phyloP scores from a whole-genome alignment of 2,113 vertebrate genomes.

The Trematocara macrostoma region DNA sequence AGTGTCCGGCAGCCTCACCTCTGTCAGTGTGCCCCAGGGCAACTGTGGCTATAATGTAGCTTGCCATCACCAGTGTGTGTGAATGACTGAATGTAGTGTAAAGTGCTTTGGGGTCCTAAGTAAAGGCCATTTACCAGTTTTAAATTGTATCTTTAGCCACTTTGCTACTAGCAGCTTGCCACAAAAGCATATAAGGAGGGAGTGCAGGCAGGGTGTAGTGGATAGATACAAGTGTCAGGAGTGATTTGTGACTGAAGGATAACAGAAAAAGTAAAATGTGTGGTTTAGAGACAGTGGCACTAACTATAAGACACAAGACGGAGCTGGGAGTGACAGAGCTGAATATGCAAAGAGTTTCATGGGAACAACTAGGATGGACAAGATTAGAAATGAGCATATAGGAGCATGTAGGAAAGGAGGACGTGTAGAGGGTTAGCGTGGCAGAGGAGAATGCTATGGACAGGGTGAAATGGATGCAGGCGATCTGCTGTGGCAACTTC shows the following conservation, averaged over 20 bases:
- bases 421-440: background rate
- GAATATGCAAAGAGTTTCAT: background rate
- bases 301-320: background rate
- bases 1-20: accelerated
- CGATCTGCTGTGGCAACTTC: background rate
- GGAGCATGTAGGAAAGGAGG: background rate
- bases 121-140: background rate
- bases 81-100: too few relatives aligned
- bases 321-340: background rate
- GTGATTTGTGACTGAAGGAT: background rate
- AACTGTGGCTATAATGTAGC: background rate
- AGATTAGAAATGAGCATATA: background rate
- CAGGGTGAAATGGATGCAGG: background rate
- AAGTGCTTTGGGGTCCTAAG: background rate
- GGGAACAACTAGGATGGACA: background rate
- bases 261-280: background rate
- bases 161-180: background rate
- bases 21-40: background rate
- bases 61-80: too few relatives aligned
- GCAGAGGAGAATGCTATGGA: background rate
- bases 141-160: background rate
- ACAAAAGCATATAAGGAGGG: background rate
- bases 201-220: background rate
- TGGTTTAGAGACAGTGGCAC: background rate
- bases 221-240: background rate